These are phyloP conservation scores for Montipora capitata DNA, from an alignment of 92 coral and sea anemone species.

Conservation along the genomic window DNA sequence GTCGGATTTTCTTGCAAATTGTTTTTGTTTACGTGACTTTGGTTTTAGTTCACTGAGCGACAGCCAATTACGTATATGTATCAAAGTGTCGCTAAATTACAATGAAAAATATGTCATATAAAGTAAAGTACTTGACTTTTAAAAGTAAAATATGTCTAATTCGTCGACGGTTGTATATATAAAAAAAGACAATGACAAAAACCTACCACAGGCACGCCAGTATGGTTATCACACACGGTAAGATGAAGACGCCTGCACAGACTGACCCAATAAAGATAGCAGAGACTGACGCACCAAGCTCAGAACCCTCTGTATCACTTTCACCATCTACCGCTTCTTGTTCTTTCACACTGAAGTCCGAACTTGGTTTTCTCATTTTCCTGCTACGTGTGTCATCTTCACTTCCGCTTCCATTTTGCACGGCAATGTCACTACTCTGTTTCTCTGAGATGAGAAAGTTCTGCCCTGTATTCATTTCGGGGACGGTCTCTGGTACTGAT, in stretches of 20 bases:
- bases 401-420: not conserved
- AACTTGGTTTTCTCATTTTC: not conserved
- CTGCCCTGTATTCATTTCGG: not conserved
- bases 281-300: not conserved
- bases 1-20: too few relatives aligned
- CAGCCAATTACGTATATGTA: too few relatives aligned
- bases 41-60: too few relatives aligned
- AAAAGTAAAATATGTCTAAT: too few relatives aligned
- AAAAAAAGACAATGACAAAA: not conserved
- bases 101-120: too few relatives aligned
- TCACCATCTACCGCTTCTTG: not conserved
- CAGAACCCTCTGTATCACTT: not conserved
- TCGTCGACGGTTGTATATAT: not conserved
- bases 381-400: not conserved
- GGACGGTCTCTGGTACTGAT: not conserved
- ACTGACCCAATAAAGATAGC: not conserved
- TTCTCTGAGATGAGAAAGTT: not conserved
- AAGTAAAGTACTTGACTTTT: too few relatives aligned
- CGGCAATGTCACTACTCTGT: not conserved
- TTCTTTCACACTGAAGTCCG: not conserved
- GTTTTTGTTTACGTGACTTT: too few relatives aligned
- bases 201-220: not conserved
- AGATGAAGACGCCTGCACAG: not conserved
- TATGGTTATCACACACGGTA: not conserved
- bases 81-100: too few relatives aligned